phyloP scores from a whole-genome alignment of 2,797 vertebrate genomes.

The Protosalanx chinensis region DNA sequence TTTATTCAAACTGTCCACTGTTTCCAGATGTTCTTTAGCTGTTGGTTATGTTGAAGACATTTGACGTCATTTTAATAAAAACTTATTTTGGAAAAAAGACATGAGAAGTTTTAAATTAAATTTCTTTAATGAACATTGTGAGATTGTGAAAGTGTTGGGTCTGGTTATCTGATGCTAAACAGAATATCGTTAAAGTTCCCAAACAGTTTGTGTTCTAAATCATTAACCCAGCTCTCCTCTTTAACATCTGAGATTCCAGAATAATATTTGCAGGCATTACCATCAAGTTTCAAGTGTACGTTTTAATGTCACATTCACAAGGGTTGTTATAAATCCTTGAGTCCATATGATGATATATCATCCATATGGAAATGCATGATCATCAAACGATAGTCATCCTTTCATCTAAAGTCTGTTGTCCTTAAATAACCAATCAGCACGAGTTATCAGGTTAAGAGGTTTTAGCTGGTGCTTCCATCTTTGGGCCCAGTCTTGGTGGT shows the following conservation, averaged over 20 bases:
- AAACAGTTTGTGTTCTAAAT: background rate
- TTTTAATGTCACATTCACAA: background rate
- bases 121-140: background rate
- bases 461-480: conserved; percentile 16
- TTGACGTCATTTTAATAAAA: background rate
- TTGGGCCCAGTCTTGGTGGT: conserved; percentile 46
- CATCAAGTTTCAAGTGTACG: background rate
- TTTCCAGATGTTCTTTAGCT: background rate
- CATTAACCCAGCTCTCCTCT: background rate
- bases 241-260: background rate
- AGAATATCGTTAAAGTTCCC: background rate
- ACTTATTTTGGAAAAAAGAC: background rate
- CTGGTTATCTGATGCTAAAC: background rate
- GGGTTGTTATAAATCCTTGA: background rate
- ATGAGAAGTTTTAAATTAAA: background rate
- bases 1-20: background rate
- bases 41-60: background rate
- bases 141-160: background rate
- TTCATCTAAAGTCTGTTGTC: background rate
- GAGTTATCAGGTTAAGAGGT: background rate
- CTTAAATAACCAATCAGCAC: background rate
- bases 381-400: background rate
- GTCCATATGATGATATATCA: background rate
- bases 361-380: background rate
- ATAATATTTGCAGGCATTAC: background rate